Evolutionary conservation across 1,140 invertebrate genomes (phyloP).

Genomic region (Cyphomyrmex costatus): DNA sequence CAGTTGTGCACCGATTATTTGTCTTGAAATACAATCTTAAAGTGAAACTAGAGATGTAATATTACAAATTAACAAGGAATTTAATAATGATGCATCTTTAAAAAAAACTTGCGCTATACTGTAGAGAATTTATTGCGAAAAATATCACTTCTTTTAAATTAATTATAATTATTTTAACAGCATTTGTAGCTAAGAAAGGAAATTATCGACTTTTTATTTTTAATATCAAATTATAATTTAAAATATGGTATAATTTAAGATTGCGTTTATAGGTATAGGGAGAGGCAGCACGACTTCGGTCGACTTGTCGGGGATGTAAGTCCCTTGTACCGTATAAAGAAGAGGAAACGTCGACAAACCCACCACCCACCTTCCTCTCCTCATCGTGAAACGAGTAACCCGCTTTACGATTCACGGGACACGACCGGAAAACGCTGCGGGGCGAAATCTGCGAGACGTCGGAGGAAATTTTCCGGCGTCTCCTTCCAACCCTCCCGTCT

Average conservation of each 20-base stretch:
- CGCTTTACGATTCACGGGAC: conserved; percentile 69
- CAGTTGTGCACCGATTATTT: too few relatives aligned
- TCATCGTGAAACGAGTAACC: conserved; percentile 70
- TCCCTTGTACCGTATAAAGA: conserved; percentile 54
- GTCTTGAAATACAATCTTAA: too few relatives aligned
- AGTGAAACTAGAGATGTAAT: too few relatives aligned
- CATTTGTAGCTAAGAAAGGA: not conserved
- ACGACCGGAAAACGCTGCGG: conserved; percentile 30
- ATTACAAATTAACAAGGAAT: too few relatives aligned
- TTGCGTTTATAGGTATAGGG: not conserved
- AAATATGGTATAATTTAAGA: not conserved
- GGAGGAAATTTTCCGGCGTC: conserved; percentile 67
- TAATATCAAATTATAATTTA: not conserved
- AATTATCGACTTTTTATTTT: conserved; percentile 1
- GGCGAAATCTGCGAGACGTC: conserved; percentile 67
- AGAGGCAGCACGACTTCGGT: conserved; percentile 29
- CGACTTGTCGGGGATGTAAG: conserved; percentile 64
- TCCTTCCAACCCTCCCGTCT: not conserved
- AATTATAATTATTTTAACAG: not conserved
- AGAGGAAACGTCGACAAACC: conserved; percentile 60
- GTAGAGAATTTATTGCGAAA: too few relatives aligned
- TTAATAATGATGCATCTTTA: too few relatives aligned
- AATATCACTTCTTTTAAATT: too few relatives aligned
- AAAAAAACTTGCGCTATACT: too few relatives aligned
- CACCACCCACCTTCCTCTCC: conserved; percentile 1